Percentiles rank a stretch among this genome's conserved stretches.
phyloP scores from a whole-genome alignment of 1,140 invertebrate genomes.

The Drosophila orena region DNA sequence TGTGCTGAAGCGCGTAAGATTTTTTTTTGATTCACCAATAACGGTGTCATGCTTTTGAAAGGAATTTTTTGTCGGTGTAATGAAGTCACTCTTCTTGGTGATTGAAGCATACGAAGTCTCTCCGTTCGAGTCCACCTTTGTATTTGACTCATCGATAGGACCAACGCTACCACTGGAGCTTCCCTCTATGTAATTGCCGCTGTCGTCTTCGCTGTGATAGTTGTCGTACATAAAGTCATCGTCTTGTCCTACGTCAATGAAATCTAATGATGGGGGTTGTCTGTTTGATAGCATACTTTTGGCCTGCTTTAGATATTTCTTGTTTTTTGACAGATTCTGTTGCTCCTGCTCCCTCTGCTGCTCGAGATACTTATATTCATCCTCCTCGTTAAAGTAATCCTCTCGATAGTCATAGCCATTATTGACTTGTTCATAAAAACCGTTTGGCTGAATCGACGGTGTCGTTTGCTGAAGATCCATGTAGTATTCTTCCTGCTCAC shows the following conservation, averaged over 20 bases:
- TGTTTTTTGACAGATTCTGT: conserved; percentile 43
- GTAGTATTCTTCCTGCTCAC: conserved; percentile 78
- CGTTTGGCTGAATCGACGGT: conserved; percentile 82
- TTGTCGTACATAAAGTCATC: conserved; percentile 71
- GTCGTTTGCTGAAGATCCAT: conserved; percentile 77
- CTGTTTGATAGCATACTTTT: conserved; percentile 30
- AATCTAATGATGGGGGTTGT: conserved; percentile 63
- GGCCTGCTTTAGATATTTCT: conserved; percentile 38
- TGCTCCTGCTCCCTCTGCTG: conserved; percentile 79
- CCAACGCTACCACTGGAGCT: conserved; percentile 75
- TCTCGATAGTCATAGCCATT: conserved; percentile 82
- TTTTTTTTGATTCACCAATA: conserved; percentile 55
- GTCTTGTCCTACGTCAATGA: conserved; percentile 49
- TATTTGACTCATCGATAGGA: conserved; percentile 33
- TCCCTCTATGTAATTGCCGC: conserved; percentile 82
- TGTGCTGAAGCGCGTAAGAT: not conserved
- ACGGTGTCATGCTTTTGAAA: conserved; percentile 81
- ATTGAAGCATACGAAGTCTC: conserved; percentile 5
- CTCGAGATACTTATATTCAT: conserved; percentile 81
- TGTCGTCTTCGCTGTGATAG: conserved; percentile 78
- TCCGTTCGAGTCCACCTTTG: conserved; percentile 9
- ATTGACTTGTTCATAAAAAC: conserved; percentile 78
- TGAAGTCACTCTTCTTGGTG: not conserved
- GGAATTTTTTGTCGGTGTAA: conserved; percentile 2
- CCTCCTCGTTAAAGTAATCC: conserved; percentile 85